Conservation (phyloP, 2,113 vertebrate species). For the Polypterus senegalus region DNA sequence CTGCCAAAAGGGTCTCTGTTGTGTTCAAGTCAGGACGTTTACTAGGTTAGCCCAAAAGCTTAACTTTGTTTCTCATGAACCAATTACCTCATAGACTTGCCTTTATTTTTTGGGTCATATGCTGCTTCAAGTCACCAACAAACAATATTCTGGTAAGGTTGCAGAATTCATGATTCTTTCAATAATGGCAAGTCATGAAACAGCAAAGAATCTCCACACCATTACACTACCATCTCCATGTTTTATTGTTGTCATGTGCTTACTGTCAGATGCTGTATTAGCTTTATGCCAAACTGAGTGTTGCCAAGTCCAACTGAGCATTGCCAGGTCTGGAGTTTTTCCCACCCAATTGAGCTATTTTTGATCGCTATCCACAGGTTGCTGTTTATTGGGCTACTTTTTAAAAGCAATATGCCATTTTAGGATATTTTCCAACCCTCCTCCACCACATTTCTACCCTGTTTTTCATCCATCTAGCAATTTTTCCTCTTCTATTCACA, state of each 20-base stretch:
- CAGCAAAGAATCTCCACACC: not conserved
- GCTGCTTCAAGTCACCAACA: not conserved
- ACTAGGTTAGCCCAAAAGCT: no score
- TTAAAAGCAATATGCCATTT: not conserved
- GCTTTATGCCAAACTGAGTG: not conserved
- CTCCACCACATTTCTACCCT: not conserved
- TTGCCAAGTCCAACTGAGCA: no score
- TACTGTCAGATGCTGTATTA: not conserved
- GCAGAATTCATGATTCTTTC: not conserved
- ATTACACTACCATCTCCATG: not conserved
- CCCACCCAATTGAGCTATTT: not conserved
- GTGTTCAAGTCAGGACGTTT: no score
- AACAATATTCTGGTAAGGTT: not conserved
- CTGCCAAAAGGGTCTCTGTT: no score
- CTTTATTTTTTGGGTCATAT: not conserved
- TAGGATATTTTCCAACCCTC: not conserved
- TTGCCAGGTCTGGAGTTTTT: not conserved
- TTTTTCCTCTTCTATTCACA: no score
- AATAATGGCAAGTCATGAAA: not conserved
- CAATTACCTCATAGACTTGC: not conserved
- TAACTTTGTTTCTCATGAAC: no score
- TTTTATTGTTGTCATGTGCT: not conserved
- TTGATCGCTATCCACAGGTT: not conserved
- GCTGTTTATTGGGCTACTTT: not conserved
- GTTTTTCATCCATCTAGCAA: not conserved